Percentiles rank a stretch among this genome's conserved stretches.
Conservation (phyloP, 2,797 vertebrate species). For the Tokudaia tokunoshimensis region DNA sequence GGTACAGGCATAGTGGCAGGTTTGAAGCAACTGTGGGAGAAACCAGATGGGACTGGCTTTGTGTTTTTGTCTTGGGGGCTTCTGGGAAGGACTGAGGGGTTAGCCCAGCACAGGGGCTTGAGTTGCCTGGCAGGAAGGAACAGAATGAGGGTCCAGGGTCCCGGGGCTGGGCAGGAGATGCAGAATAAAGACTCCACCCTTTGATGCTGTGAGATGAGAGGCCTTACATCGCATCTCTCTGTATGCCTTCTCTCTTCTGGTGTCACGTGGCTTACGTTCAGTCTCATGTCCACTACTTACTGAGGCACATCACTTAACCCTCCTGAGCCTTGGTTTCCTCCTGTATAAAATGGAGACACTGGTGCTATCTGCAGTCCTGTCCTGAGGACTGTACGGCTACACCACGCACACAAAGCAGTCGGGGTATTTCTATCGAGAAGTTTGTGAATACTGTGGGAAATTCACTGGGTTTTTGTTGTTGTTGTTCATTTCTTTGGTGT, state of each 20-base stretch:
- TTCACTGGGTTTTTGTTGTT: not conserved
- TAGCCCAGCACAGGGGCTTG: not conserved
- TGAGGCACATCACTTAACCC: not conserved
- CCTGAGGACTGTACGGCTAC: not conserved
- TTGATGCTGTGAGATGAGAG: not conserved
- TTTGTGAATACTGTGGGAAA: not conserved
- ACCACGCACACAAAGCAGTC: fast-evolving
- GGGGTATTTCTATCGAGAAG: not conserved
- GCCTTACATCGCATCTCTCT: not conserved
- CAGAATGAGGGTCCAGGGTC: not conserved
- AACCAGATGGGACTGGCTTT: not conserved
- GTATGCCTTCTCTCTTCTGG: not conserved
- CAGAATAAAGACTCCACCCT: not conserved
- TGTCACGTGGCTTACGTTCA: not conserved
- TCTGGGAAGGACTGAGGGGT: not conserved
- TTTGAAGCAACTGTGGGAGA: not conserved
- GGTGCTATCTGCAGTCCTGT: not conserved
- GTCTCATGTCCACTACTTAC: not conserved
- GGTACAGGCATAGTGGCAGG: not conserved
- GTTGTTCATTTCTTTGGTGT: not conserved
- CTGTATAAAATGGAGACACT: not conserved
- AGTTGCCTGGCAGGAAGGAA: not conserved
- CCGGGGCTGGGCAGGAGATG: not conserved
- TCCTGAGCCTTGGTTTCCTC: not conserved
- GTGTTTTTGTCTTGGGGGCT: not conserved